Conservation (phyloP, 2,888 invertebrate genomes). For the Ephialtes manifestator region DNA sequence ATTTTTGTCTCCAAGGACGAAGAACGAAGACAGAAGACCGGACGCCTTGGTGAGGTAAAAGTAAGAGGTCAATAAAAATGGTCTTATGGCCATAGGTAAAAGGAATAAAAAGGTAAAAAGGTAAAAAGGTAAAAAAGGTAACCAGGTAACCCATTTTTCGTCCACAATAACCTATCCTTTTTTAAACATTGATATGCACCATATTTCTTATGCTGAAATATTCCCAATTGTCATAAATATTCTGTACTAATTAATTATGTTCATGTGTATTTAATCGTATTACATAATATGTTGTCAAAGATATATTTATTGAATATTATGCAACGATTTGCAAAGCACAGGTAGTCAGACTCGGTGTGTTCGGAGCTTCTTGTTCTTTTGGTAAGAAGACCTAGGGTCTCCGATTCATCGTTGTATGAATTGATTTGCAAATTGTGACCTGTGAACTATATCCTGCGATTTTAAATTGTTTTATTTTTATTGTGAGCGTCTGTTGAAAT, state of each 20-base stretch:
- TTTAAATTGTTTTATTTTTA: constrained; percentile 11
- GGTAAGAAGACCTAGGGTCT: constrained; percentile 56
- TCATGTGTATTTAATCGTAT: constrained; percentile 19
- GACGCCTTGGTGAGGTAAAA: background rate
- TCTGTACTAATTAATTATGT: background rate
- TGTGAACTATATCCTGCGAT: background rate
- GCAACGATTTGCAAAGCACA: constrained; percentile 52
- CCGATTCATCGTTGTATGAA: constrained; percentile 13
- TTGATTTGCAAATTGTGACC: constrained; percentile 47
- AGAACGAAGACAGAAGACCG: constrained; percentile 39
- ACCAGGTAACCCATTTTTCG: constrained; percentile 16
- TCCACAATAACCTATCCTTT: constrained; percentile 17
- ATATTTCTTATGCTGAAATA: constrained; percentile 4
- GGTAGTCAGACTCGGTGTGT: constrained; percentile 26
- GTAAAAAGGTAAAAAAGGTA: constrained; percentile 40
- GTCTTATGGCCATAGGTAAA: constrained; percentile 24
- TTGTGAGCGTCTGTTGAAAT: constrained; percentile 4
- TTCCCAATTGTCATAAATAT: background rate
- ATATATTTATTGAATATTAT: constrained; percentile 35
- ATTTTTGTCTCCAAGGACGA: constrained; percentile 9
- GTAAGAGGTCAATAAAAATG: constrained; percentile 16
- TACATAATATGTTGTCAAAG: constrained; percentile 1
- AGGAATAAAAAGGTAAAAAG: constrained; percentile 35
- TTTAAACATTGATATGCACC: background rate
- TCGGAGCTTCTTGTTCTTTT: constrained; percentile 39